Percentiles rank a stretch among this genome's conserved stretches.
Conservation (phyloP, 2,797 vertebrate species). For the Typhlichthys subterraneus region DNA sequence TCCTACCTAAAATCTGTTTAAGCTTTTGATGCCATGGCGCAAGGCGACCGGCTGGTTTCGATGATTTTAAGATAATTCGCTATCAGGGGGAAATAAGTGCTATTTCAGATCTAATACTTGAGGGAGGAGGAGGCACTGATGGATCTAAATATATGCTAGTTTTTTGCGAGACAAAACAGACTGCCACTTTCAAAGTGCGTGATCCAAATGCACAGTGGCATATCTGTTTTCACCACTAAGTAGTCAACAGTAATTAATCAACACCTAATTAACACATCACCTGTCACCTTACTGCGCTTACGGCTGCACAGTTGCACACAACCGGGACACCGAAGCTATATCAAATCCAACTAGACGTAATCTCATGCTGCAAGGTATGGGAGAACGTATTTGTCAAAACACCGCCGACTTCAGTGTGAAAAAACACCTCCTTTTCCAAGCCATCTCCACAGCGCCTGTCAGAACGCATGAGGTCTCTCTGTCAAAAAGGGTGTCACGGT, state of each 20-base stretch:
- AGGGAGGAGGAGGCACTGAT: conserved; percentile 10
- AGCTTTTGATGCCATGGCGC: conserved; percentile 50
- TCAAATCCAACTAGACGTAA: conserved; percentile 43
- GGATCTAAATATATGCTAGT: conserved; percentile 20
- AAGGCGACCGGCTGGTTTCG: conserved; percentile 9
- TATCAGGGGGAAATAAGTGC: too few relatives aligned
- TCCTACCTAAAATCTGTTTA: conserved; percentile 33
- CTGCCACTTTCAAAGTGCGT: background rate
- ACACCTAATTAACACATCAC: conserved; percentile 35
- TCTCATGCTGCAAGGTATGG: conserved; percentile 38
- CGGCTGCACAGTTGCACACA: conserved; percentile 29
- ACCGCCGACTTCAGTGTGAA: conserved; percentile 48
- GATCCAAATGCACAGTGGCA: conserved; percentile 3
- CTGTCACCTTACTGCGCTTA: background rate
- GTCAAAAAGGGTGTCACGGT: conserved; percentile 51
- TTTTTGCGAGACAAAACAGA: conserved; percentile 27
- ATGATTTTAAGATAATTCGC: too few relatives aligned
- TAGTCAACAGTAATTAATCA: conserved; percentile 12
- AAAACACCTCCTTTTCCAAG: conserved; percentile 33
- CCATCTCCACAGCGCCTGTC: conserved; percentile 58
- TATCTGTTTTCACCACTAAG: background rate
- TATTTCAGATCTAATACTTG: background rate
- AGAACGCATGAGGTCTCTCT: conserved; percentile 58
- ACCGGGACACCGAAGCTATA: conserved; percentile 10
- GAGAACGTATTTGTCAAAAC: conserved; percentile 61